phyloP scores from a whole-genome alignment of 1,140 invertebrate genomes.

The Cydia fagiglandana region DNA sequence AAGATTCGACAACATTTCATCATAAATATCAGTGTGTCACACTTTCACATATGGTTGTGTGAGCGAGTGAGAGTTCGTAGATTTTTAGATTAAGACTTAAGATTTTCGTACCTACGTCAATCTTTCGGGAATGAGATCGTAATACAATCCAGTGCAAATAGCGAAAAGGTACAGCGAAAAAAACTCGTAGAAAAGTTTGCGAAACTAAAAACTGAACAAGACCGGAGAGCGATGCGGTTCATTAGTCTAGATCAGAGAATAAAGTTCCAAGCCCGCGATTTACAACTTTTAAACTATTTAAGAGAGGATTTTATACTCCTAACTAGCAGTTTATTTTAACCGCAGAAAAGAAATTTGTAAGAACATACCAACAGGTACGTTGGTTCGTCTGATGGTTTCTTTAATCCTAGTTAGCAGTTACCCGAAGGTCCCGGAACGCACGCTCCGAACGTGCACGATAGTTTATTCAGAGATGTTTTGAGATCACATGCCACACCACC shows the following conservation, averaged over 20 bases:
- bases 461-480: no score
- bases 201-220: slow-evolving; percentile 49
- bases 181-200: slow-evolving; percentile 42
- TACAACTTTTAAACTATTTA: slow-evolving; percentile 35
- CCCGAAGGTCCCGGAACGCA: no score
- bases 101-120: no score
- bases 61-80: not conserved
- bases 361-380: not conserved
- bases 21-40: not conserved
- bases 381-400: no score
- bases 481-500: no score
- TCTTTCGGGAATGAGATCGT: not conserved
- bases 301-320: not conserved
- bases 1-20: not conserved
- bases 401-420: no score
- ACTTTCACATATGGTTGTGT: not conserved
- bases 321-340: not conserved
- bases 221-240: slow-evolving; percentile 48
- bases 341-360: not conserved
- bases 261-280: slow-evolving; percentile 44
- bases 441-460: no score
- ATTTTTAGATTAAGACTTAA: not conserved
- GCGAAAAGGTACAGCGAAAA: slow-evolving; percentile 18
- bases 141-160: slow-evolving; percentile 48
- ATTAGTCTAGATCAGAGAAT: slow-evolving; percentile 48